These are phyloP conservation scores for Pseudomyrmex sp. DNA, from an alignment of 1,140 invertebrate genomes.

Conservation along the genomic window DNA sequence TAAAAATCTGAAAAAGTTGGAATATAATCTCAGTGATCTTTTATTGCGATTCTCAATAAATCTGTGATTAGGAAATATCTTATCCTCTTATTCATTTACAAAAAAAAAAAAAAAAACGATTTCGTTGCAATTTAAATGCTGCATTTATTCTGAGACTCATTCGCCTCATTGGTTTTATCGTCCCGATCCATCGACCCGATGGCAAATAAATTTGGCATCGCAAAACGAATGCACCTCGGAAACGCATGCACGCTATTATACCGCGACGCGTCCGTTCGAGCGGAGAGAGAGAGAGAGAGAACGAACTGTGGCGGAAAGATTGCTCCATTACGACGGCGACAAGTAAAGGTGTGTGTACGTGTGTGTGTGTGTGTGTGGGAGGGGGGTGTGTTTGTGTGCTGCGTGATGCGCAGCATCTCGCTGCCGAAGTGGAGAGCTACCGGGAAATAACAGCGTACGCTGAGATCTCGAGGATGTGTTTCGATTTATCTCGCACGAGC, in stretches of 20 bases:
- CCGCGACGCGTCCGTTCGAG: conserved; percentile 28
- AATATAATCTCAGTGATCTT: no score
- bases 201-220: conserved; percentile 15
- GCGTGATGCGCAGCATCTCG: not conserved
- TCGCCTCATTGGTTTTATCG: not conserved
- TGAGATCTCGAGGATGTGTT: conserved; percentile 53
- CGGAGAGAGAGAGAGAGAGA: not conserved
- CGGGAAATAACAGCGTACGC: conserved; percentile 52
- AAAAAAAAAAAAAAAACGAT: not conserved
- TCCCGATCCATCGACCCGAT: not conserved
- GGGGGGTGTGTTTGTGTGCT: not conserved
- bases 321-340: conserved; percentile 57
- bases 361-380: no score
- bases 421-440: conserved; percentile 27
- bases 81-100: not conserved
- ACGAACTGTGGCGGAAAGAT: conserved; percentile 53
- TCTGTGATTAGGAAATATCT: not conserved
- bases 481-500: conserved; percentile 56
- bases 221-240: conserved; percentile 33
- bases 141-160: not conserved
- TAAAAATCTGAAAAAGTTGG: no score
- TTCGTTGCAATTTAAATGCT: not conserved
- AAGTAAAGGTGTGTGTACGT: conserved; percentile 10
- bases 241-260: conserved; percentile 27
- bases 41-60: no score